These are phyloP conservation scores for Hoplodrina blanda DNA, from an alignment of 2,888 invertebrate genomes.

Conservation along the genomic window DNA sequence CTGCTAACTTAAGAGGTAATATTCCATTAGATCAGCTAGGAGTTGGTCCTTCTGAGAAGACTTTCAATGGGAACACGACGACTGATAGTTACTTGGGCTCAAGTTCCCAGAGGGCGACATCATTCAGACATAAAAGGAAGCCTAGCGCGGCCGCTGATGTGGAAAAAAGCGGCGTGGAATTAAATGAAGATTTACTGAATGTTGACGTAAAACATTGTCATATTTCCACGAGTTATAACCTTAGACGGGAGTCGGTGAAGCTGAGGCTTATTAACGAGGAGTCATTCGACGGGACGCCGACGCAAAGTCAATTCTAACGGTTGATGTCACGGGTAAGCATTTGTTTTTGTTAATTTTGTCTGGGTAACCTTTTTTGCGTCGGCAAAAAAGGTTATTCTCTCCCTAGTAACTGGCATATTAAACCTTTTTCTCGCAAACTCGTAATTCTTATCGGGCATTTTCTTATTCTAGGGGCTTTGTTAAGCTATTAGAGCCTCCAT, in stretches of 20 bases:
- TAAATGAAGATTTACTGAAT: constrained; percentile 84
- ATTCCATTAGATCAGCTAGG: constrained; percentile 88
- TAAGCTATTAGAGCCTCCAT: constrained; percentile 6
- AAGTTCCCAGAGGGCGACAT: constrained; percentile 88
- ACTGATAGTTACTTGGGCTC: constrained; percentile 92
- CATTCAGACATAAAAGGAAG: constrained; percentile 89
- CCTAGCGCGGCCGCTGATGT: constrained; percentile 92
- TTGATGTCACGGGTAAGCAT: constrained; percentile 83
- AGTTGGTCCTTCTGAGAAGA: constrained; percentile 91
- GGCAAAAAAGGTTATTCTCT: constrained; percentile 27
- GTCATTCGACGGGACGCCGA: constrained; percentile 84
- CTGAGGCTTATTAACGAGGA: constrained; percentile 87
- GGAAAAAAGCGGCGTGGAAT: constrained; percentile 89
- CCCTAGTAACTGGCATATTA: constrained; percentile 7
- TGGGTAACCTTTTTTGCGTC: no score
- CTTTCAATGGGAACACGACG: constrained; percentile 94
- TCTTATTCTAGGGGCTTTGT: constrained; percentile 5
- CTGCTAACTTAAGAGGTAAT: constrained; percentile 80
- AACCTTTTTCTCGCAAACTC: constrained; percentile 27
- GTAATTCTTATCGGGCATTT: constrained; percentile 27
- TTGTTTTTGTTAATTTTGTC: constrained; percentile 30
- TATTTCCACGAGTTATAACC: constrained; percentile 87
- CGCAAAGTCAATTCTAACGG: constrained; percentile 89
- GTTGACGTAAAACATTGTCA: constrained; percentile 89
- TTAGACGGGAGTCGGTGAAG: constrained; percentile 86